phyloP scores from a whole-genome alignment of 2,113 vertebrate species.

The Gymnocephalus cernua region DNA sequence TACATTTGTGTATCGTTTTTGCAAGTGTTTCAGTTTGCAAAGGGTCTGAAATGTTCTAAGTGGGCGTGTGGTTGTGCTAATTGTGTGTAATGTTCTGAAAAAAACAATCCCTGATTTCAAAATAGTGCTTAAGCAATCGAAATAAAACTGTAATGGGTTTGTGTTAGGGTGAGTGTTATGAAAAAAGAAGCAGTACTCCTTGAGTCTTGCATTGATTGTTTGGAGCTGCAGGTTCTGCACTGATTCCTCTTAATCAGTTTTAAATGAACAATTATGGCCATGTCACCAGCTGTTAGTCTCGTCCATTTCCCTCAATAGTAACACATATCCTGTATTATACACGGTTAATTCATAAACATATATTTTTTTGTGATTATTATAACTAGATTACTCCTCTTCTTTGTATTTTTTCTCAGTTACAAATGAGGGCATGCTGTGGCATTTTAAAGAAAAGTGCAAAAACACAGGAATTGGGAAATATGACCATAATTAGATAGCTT shows the following conservation, averaged over 20 bases:
- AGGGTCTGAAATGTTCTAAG: too few relatives aligned
- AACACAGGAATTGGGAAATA: neutral
- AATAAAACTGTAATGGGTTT: neutral
- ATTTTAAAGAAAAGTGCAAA: neutral
- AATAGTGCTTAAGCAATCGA: too few relatives aligned
- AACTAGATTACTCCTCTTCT: neutral
- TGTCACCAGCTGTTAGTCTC: slow-evolving; percentile 34
- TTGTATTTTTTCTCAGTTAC: neutral
- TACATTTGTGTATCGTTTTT: too few relatives aligned
- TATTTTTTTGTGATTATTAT: neutral
- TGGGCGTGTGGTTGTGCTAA: too few relatives aligned
- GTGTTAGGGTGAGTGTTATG: neutral
- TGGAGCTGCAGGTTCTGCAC: slow-evolving; percentile 62
- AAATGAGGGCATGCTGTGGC: neutral
- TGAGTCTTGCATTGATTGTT: slow-evolving; percentile 64
- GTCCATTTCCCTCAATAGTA: slow-evolving; percentile 11
- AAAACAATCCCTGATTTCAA: too few relatives aligned
- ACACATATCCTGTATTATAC: neutral
- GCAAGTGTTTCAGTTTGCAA: too few relatives aligned
- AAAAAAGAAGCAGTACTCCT: slow-evolving; percentile 11
- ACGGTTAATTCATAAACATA: neutral
- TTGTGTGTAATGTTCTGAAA: too few relatives aligned
- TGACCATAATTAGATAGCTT: neutral
- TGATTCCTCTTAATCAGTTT: slow-evolving; percentile 78
- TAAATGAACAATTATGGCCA: slow-evolving; percentile 80